Conservation (phyloP, 2,888 invertebrate genomes). For the Macaria liturata region DNA sequence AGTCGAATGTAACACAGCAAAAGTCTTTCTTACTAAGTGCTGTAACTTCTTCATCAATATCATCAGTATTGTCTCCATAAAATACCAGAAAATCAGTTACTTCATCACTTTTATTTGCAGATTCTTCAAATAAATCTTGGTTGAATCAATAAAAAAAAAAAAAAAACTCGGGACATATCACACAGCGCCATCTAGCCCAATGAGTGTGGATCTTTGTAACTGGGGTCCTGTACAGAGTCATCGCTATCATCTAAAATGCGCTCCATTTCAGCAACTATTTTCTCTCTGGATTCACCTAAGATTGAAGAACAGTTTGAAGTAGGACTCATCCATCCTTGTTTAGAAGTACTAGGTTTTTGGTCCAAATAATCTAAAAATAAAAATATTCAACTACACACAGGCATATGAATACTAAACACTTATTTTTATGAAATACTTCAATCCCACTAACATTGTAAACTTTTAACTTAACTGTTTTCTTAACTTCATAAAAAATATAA, state of each 20-base stretch:
- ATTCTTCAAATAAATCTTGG: not conserved
- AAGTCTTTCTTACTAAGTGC: not conserved
- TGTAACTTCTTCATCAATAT: constrained; percentile 2
- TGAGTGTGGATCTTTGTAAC: constrained; percentile 1
- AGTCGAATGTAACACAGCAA: too few relatives aligned
- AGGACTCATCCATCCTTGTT: not conserved
- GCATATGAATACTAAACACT: constrained; percentile 1
- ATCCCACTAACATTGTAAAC: not conserved
- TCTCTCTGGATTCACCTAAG: constrained; percentile 1
- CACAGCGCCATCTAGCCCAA: too few relatives aligned
- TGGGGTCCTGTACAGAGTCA: constrained; percentile 1
- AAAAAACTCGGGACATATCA: too few relatives aligned
- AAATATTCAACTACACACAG: not conserved
- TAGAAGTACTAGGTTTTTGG: not conserved
- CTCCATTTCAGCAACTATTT: constrained; percentile 3
- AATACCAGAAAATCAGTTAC: not conserved
- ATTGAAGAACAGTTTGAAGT: constrained; percentile 1
- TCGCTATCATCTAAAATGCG: constrained; percentile 2
- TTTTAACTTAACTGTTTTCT: too few relatives aligned
- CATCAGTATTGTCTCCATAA: constrained; percentile 1
- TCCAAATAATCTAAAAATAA: constrained; percentile 3
- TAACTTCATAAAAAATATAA: too few relatives aligned
- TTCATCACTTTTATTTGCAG: not conserved
- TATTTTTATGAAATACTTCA: constrained; percentile 1
- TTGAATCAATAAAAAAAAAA: too few relatives aligned